Base-by-base conservation (phyloP, 2,888 invertebrate species). In the Anodontia alba region DNA sequence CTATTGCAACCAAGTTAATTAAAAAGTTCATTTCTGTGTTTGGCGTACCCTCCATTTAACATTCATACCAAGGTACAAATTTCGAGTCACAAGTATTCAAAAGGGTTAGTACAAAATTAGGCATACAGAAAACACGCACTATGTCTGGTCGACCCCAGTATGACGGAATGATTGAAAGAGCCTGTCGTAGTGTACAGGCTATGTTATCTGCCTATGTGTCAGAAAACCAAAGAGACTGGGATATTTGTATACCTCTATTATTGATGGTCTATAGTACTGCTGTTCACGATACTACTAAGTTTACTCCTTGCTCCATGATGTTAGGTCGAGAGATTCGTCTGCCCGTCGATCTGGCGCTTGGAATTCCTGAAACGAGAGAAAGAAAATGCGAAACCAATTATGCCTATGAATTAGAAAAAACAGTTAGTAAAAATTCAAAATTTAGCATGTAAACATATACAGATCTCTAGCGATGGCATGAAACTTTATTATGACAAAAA, bases 231-330 rank as follows among this genome's bases (percentile, higher is more conserved):
- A 76, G 31, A 43, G 78, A 87, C 42, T 87, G 83, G 84, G 84
- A 87, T 73, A 83, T 78, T 73, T 73, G 78, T 54, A 46, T 88
- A 12, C 74, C 78, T 42, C 57, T 80, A 12, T 51, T 85, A 1
- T 74, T 84, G 79, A 74, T 85, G 78, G 85, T 83, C 3, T 87
- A 85, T 67, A 76, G 82, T 43, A 81, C 85, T 10, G 62, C 83
- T 23, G 36, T 78, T 23, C 86, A 86, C 54, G 77, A 73, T 31
- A 73, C 83, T 1, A 86, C 83, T 10, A 73, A 74, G 10, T 62
- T 69, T 8, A 75, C 86, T 10, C 83, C 85, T 7, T 67, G 46
- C 10, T 36, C 67, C 33, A 70, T 87, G 74, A 76, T 80, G 26
- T 73, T 84, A 23, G 86, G 86, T 20, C 54, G 84, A 70, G 72